These are phyloP conservation scores for Hippocampus guttulatus DNA, from an alignment of 2,113 vertebrate species.

Conservation along the genomic window DNA sequence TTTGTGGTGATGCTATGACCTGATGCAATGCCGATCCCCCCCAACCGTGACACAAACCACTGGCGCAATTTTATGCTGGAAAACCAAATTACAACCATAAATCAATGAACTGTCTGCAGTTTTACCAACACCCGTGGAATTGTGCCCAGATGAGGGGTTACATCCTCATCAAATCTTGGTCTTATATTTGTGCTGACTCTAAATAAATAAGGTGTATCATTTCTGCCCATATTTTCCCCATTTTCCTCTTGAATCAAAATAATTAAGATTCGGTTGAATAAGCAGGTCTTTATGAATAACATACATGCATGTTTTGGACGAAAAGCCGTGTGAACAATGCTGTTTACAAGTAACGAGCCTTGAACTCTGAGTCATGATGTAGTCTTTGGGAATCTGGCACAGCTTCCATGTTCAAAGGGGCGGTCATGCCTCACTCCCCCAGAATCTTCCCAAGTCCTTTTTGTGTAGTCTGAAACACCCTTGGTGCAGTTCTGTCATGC, in stretches of 20 bases:
- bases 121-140: conserved; percentile 14
- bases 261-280: conserved; percentile 1
- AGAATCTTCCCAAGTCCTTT: conserved; percentile 24
- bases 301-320: conserved; percentile 22
- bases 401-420: conserved; percentile 24
- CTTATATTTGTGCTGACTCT: not conserved
- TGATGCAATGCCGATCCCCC: conserved; percentile 30
- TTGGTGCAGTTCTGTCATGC: conserved; percentile 12
- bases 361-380: conserved; percentile 59
- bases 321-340: conserved; percentile 55
- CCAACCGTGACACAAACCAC: conserved; percentile 1
- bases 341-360: conserved; percentile 54
- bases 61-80: conserved; percentile 20
- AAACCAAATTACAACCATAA: conserved; percentile 3
- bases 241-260: conserved; percentile 36
- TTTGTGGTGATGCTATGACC: conserved; percentile 20
- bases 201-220: conserved; percentile 8
- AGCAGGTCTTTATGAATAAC: conserved; percentile 1
- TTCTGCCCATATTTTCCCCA: not conserved
- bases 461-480: conserved; percentile 23
- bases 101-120: conserved; percentile 6
- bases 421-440: conserved; percentile 37
- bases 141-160: not conserved
- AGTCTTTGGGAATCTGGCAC: conserved; percentile 51
- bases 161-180: not conserved